Conservation (phyloP, 2,888 invertebrate species). For the Trichopria drosophilae region DNA sequence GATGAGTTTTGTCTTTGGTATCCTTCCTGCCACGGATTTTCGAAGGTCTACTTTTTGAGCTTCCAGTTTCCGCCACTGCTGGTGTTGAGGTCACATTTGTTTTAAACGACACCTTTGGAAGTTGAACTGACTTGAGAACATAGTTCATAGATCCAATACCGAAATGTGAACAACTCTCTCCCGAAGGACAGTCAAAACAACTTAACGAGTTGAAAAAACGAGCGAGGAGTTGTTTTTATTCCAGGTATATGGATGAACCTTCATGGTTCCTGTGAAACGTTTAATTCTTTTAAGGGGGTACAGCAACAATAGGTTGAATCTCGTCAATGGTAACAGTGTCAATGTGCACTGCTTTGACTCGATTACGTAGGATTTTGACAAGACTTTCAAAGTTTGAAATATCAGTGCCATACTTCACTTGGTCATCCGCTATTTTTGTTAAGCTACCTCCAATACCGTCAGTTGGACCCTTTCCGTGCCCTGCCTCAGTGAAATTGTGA, state of each 20-base stretch:
- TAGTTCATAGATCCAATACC: no score
- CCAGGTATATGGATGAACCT: conserved; percentile 28
- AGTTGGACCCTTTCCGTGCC: conserved; percentile 27
- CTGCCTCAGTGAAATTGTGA: conserved; percentile 27
- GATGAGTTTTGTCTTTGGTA: no score
- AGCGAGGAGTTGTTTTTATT: conserved; percentile 9
- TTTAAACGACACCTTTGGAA: no score
- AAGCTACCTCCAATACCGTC: conserved; percentile 26
- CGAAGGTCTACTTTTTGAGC: no score
- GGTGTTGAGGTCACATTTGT: no score
- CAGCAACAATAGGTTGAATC: conserved; percentile 19
- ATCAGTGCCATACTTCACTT: conserved; percentile 28
- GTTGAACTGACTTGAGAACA: no score
- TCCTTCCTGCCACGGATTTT: no score
- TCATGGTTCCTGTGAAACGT: conserved; percentile 23
- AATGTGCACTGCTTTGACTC: conserved; percentile 23
- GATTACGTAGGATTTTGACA: conserved; percentile 15
- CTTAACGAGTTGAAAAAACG: no score
- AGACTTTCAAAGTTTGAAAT: conserved; percentile 24
- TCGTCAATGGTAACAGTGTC: conserved; percentile 9
- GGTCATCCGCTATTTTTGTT: conserved; percentile 26
- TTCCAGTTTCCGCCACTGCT: no score
- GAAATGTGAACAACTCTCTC: conserved; percentile 16
- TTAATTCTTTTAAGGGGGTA: conserved; percentile 15
- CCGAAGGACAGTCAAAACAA: conserved; percentile 17